phyloP scores from a whole-genome alignment of 2,888 invertebrate genomes.

The Muscina levida region DNA sequence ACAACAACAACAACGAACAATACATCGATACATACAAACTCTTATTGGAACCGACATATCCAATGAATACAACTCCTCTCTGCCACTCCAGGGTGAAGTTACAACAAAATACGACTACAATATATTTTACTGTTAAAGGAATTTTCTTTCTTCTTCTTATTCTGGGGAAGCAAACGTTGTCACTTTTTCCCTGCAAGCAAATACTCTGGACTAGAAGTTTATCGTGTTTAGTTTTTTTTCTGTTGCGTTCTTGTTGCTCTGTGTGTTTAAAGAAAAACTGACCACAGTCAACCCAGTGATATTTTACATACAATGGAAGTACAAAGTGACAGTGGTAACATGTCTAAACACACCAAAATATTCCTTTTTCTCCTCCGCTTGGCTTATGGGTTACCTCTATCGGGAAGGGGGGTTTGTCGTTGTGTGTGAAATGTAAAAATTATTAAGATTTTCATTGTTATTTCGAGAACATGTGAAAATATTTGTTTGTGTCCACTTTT shows the following conservation, averaged over 20 bases:
- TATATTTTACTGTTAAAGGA: slow-evolving; percentile 64
- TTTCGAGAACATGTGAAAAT: slow-evolving; percentile 39
- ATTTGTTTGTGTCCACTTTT: slow-evolving; percentile 11
- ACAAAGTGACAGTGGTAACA: slow-evolving; percentile 65
- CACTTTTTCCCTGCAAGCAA: slow-evolving; percentile 49
- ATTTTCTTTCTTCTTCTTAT: slow-evolving; percentile 49
- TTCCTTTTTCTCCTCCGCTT: slow-evolving; percentile 15
- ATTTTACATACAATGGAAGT: slow-evolving; percentile 65
- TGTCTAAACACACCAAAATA: slow-evolving; percentile 63
- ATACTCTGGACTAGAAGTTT: slow-evolving; percentile 45
- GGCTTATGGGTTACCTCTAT: neutral
- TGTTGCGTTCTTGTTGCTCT: neutral
- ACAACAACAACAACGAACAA: slow-evolving; percentile 4
- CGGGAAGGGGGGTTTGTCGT: slow-evolving; percentile 8
- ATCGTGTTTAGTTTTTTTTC: neutral
- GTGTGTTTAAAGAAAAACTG: no score
- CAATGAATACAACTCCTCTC: slow-evolving; percentile 25
- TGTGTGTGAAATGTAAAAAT: slow-evolving; percentile 56
- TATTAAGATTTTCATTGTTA: slow-evolving; percentile 57
- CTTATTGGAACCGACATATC: slow-evolving; percentile 8
- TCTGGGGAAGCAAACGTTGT: slow-evolving; percentile 35
- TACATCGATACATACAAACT: slow-evolving; percentile 22
- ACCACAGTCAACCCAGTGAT: slow-evolving; percentile 59
- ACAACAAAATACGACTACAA: slow-evolving; percentile 51
- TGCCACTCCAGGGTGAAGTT: neutral